Evolutionary conservation across 1,140 invertebrate species (phyloP).

Genomic region (Dufourea novaeangliae): DNA sequence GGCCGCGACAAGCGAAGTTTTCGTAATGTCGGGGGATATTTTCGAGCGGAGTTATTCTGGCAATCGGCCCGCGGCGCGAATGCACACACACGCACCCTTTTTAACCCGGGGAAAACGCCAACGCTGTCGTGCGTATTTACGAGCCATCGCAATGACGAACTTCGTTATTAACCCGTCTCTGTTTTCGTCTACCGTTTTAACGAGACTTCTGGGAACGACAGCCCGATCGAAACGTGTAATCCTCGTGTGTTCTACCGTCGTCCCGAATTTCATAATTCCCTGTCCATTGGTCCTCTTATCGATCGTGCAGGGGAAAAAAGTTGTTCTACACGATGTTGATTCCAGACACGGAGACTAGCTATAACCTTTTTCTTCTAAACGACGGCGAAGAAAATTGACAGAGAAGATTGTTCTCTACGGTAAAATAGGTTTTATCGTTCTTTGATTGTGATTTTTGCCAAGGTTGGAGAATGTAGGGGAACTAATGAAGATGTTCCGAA

Average conservation of each 20-base stretch:
- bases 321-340: background rate
- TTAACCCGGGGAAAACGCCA: background rate
- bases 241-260: background rate
- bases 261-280: constrained; percentile 6
- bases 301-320: background rate
- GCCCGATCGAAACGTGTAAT: background rate
- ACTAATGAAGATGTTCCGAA: too few species aligned
- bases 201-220: background rate
- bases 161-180: background rate
- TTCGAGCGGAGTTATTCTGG: constrained; percentile 55
- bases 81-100: constrained; percentile 8
- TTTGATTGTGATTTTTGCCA: too few species aligned
- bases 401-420: background rate
- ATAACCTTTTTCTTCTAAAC: background rate
- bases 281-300: background rate
- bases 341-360: background rate
- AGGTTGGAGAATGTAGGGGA: too few species aligned
- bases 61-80: constrained; percentile 24
- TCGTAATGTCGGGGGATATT: constrained; percentile 62
- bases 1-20: constrained; percentile 30
- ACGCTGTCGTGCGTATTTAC: background rate
- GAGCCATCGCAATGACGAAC: background rate
- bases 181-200: background rate
- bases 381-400: background rate
- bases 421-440: too few species aligned